Conservation (phyloP, 2,113 vertebrate genomes). For the Xyrauchen texanus region DNA sequence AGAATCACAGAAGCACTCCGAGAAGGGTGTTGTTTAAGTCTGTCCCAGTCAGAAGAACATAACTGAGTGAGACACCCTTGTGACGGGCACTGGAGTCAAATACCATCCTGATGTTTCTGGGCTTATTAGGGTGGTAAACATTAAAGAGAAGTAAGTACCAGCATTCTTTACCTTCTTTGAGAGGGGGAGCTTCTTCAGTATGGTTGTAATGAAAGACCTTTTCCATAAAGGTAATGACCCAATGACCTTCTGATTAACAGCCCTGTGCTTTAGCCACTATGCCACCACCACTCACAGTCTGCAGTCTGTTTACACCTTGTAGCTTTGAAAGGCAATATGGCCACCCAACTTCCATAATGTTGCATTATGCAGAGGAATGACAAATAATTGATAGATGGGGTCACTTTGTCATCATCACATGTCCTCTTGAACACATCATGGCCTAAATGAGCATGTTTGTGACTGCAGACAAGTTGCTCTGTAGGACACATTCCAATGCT, state of each 20-base stretch:
- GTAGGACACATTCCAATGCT: not conserved
- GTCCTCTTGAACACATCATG: too few relatives aligned
- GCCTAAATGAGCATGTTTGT: not conserved
- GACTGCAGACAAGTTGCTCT: not conserved
- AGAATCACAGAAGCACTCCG: slow-evolving; percentile 28
- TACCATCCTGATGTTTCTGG: not conserved
- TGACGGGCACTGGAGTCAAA: not conserved
- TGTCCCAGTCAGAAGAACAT: slow-evolving; percentile 5
- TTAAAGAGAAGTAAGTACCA: slow-evolving; percentile 2
- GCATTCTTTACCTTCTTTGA: not conserved
- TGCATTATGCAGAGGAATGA: not conserved
- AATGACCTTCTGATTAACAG: not conserved
- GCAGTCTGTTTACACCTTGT: not conserved
- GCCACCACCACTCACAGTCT: too few relatives aligned
- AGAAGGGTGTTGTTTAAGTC: slow-evolving; percentile 42
- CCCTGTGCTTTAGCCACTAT: too few relatives aligned
- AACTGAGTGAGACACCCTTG: not conserved
- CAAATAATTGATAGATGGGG: slow-evolving; percentile 11
- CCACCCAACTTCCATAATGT: slow-evolving; percentile 20
- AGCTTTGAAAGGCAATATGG: not conserved
- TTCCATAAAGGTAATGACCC: not conserved
- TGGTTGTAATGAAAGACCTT: slow-evolving; percentile 1
- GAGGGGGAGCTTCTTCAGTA: slow-evolving; percentile 7
- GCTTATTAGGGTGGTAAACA: too few relatives aligned
- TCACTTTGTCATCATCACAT: slow-evolving; percentile 22